Conservation (phyloP, 2,113 vertebrate genomes). For the Stegostoma tigrinum region DNA sequence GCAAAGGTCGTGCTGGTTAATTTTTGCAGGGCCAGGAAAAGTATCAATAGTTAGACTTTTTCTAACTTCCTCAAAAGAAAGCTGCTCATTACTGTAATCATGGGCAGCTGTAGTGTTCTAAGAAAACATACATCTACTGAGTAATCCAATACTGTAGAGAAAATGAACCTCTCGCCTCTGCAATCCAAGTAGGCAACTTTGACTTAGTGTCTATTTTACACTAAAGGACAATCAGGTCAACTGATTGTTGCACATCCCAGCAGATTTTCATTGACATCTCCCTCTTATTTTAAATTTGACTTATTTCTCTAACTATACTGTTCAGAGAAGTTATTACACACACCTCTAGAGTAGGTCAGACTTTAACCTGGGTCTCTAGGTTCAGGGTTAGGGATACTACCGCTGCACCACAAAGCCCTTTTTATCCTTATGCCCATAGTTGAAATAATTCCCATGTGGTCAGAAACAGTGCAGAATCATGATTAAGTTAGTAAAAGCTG, state of each 20-base stretch:
- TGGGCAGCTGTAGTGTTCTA: not conserved
- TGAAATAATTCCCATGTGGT: not conserved
- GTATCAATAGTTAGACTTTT: not conserved
- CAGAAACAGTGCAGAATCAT: not conserved
- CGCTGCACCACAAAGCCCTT: not conserved
- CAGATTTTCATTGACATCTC: not conserved
- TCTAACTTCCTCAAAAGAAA: not conserved
- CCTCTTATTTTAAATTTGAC: no score
- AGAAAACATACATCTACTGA: not conserved
- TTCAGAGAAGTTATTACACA: no score
- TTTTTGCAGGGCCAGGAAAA: not conserved
- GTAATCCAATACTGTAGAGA: not conserved
- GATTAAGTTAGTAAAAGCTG: not conserved
- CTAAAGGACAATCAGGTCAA: not conserved
- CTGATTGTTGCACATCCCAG: not conserved
- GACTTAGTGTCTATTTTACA: not conserved
- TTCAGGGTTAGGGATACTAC: no score
- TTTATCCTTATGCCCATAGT: not conserved
- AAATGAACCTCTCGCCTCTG: not conserved
- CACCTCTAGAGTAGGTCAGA: no score
- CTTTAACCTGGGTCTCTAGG: no score
- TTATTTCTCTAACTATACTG: no score
- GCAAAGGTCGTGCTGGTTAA: not conserved
- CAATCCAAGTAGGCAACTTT: not conserved
- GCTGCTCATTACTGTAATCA: not conserved